These are phyloP conservation scores for Platysternon megacephalum DNA, from an alignment of 2,113 vertebrate species.

Conservation along the genomic window DNA sequence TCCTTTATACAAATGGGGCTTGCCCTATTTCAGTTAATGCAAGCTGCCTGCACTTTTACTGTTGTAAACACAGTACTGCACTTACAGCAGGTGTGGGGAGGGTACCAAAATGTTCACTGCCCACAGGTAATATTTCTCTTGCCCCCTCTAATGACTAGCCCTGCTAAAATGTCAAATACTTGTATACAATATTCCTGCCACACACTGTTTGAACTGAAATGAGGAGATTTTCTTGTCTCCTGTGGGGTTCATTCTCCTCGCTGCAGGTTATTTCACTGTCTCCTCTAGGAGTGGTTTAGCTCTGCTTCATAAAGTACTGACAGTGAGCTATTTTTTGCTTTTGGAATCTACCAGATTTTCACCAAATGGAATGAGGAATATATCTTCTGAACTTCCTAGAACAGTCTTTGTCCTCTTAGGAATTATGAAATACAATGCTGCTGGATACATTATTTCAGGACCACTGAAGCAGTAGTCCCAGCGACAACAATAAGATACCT, in stretches of 20 bases:
- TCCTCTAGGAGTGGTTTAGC: neutral
- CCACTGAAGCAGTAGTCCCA: neutral
- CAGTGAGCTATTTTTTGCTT: slow-evolving; percentile 14
- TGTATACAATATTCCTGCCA: neutral
- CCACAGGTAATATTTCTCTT: neutral
- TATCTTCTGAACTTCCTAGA: neutral
- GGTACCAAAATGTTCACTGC: slow-evolving; percentile 1
- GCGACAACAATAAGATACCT: neutral
- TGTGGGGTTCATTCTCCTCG: slow-evolving; percentile 9
- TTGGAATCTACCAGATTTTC: neutral
- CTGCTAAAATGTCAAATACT: slow-evolving; percentile 8
- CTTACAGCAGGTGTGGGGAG: neutral
- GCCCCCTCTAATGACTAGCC: neutral
- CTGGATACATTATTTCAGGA: neutral
- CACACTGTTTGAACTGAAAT: neutral
- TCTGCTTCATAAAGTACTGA: slow-evolving; percentile 18
- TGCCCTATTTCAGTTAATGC: neutral
- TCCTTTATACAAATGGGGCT: neutral
- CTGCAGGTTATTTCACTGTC: neutral
- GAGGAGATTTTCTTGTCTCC: slow-evolving; percentile 5
- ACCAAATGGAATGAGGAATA: neutral
- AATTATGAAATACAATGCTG: neutral
- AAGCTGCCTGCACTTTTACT: neutral
- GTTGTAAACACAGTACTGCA: neutral
- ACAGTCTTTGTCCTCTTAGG: neutral